Conservation (phyloP, 2,113 vertebrate genomes). For the Phalacrocorax aristotelis region DNA sequence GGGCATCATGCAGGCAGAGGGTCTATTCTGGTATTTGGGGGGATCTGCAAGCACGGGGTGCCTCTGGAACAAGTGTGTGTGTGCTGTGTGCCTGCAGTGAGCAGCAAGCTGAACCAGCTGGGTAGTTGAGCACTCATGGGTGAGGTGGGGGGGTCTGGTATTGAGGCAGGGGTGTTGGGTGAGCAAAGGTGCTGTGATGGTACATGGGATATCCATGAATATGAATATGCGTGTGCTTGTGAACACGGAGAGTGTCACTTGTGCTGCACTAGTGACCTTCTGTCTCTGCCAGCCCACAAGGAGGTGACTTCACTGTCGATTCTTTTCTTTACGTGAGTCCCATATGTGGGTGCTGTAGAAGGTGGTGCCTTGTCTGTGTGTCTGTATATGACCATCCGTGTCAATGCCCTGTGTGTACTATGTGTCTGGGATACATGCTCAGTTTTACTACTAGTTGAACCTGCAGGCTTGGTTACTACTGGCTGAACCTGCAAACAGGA, state of each 20-base stretch:
- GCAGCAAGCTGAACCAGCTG: not conserved
- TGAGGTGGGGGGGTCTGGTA: not conserved
- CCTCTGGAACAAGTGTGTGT: not conserved
- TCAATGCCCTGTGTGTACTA: not conserved
- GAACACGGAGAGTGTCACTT: not conserved
- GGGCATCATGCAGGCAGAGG: not conserved
- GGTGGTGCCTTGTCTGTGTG: too few relatives aligned
- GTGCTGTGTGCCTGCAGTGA: not conserved
- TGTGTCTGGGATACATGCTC: not conserved
- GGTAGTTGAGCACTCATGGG: rapidly evolving
- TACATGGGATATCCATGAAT: rapidly evolving
- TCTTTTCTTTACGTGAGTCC: not conserved
- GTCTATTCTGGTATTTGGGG: not conserved
- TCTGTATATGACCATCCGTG: too few relatives aligned
- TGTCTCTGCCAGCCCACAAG: not conserved
- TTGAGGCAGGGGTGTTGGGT: too few relatives aligned
- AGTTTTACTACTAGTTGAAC: not conserved
- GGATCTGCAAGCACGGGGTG: rapidly evolving
- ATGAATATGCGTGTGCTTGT: not conserved
- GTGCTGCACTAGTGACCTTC: not conserved
- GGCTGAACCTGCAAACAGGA: not conserved
- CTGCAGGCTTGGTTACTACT: not conserved
- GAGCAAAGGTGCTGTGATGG: not conserved
- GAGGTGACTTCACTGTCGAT: not conserved
- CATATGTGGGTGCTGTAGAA: not conserved